Percentiles rank a stretch among this genome's conserved stretches.
Conservation (phyloP, 2,797 vertebrate species). For the Tauraco hartlaubi region DNA sequence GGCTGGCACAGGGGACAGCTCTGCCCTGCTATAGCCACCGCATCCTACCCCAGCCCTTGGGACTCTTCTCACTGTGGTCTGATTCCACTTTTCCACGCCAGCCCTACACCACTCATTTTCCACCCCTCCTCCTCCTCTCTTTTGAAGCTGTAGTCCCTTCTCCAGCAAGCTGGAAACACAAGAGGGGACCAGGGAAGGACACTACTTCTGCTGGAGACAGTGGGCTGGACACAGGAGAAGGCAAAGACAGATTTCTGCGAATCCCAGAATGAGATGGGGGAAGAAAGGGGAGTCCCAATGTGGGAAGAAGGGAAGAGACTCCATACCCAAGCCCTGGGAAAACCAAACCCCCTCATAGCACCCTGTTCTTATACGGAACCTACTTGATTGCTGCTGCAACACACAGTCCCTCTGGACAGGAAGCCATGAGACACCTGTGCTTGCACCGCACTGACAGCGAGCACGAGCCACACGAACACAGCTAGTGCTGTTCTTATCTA, state of each 20-base stretch:
- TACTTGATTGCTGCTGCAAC: not conserved
- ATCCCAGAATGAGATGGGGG: not conserved
- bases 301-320: not conserved
- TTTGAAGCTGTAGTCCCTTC: not conserved
- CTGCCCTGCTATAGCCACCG: not conserved
- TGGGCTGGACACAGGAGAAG: accelerated
- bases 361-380: not conserved
- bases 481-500: not conserved
- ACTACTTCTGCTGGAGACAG: not conserved
- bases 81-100: not conserved
- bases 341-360: not conserved
- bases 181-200: not conserved
- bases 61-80: not conserved
- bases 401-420: not conserved
- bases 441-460: not conserved
- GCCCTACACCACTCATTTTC: not conserved
- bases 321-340: not conserved
- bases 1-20: not conserved
- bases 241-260: not conserved
- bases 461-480: not conserved
- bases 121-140: not conserved
- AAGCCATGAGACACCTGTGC: not conserved
- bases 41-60: not conserved
- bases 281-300: not conserved
- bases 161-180: not conserved